Base-by-base conservation (phyloP, 2,113 vertebrate genomes). In the Podarcis cretensis region DNA sequence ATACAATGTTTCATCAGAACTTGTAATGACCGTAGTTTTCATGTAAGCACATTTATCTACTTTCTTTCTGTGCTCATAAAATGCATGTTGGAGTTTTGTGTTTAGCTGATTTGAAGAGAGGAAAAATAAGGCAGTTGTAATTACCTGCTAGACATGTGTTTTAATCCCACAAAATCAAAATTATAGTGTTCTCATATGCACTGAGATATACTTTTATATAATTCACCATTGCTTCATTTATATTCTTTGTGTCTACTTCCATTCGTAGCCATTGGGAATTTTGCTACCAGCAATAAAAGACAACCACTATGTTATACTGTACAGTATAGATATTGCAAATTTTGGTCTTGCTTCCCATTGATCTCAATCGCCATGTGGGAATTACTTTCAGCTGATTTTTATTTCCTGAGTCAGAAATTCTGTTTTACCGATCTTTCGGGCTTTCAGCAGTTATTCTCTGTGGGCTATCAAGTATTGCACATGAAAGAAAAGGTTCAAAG, bases 351-450 rank as follows among this genome's bases (percentile, higher is more conserved):
- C 93, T 96, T 97, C 93, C 93, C 96, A 97, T 97, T 97, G 97
- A 97, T 97, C 96, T 97, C 95, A 94, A 93, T 95, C 94, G 95
- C 96, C 96, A 94, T 97, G 91, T 97, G 97, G 97, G 97, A 97
- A 96, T 97, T 96, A 91, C 96, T 93, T 94, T 96, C 96, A 96
- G 96, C 96, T 97, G 96, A 97, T 97, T 95, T 97, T 97, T 97
- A 97, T 96, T 97, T 97, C 96, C 96, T 96, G 96, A 97, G 97
- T 97, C 96, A 97, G 96, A 97, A 97, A 97, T 97, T 97, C 97
- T 97, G 96, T 97, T 97, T 97, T 96, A 97, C 96, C 96, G 88
- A 95, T 97, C 96, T 96, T 96, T 96, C 95, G 96, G 96, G 95
- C 91, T 97, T 97, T 97, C 96, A 95, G 92, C 92, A 96, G 96